Base-by-base conservation (phyloP, 2,797 vertebrate species). In the Novumbra hubbsi region DNA sequence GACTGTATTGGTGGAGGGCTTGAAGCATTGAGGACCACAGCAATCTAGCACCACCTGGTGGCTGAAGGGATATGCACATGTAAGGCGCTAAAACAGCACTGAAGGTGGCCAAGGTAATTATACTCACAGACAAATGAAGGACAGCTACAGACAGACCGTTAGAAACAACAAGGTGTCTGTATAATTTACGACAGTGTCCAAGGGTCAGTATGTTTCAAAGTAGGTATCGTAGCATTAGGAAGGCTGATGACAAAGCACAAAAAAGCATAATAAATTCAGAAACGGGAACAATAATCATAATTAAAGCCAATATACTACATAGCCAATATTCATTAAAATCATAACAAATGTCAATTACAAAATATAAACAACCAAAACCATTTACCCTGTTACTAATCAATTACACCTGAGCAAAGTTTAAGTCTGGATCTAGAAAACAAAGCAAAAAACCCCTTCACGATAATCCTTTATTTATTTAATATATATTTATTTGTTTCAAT, bases 21-120 rank as follows among this genome's bases (percentile, higher is more conserved):
- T 68, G 77, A 50, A 75, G 79, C 49, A 80, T 45, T 78, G 74
- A 80, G 67, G 73, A 78, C 64, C 64, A 55, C 16, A 19, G 17
- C 32, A 11, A 16, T 27, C 12, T 16, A 66, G 75, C 84, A 24
- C 84, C 89, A 83, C 79, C 89, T 88, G 75, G 83, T 88, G 87
- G 90, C 76, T 66, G 75, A 81, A 81, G 74, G 30, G 75, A 77
- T 65, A 81, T 90, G 73, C 71, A 24, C 87, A 88, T 71, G 76
- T 79, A 14, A 80, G 80, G 50, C 76, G 49, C 57, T 68, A n/a
- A n/a, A 73, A 69, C 50, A 55, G 70, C 63, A 28, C 70, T 32
- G 30, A 28, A 62, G 57, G 57, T 24, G n/a, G n/a, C n/a, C n/a
- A 30, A 63, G 3, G 8, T 73, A 2, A 41, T 30, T 74, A 27